Conservation (phyloP, 2,888 invertebrate genomes). For the Drosophila subsilvestris region DNA sequence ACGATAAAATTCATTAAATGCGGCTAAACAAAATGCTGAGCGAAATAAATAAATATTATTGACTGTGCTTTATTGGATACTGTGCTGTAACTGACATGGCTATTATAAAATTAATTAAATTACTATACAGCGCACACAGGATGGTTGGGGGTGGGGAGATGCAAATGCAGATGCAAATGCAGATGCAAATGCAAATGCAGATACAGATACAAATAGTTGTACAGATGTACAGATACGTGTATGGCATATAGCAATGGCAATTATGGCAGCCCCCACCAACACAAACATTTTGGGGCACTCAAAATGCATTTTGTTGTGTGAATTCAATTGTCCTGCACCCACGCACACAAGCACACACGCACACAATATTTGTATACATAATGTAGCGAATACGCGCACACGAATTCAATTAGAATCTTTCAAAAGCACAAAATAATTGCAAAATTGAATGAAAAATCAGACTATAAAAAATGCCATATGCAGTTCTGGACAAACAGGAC, state of each 20-base stretch:
- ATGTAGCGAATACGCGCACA: background rate
- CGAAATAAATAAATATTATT: constrained; percentile 38
- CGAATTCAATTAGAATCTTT: background rate
- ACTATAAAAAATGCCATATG: no score
- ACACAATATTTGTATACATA: constrained; percentile 4
- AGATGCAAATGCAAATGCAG: constrained; percentile 1
- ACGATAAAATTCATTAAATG: constrained; percentile 14
- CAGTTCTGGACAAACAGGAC: no score
- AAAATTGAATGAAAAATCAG: no score
- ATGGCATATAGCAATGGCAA: background rate
- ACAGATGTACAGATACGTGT: background rate
- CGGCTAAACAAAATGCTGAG: constrained; percentile 14
- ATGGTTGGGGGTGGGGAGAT: no score
- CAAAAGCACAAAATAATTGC: no score
- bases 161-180: background rate
- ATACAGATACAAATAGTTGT: background rate
- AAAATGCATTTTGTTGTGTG: constrained; percentile 1
- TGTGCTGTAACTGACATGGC: constrained; percentile 15
- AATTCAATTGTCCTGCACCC: background rate
- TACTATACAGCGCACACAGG: constrained; percentile 6
- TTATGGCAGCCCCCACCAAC: background rate
- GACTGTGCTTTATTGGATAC: constrained; percentile 27
- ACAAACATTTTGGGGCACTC: background rate
- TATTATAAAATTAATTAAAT: constrained; percentile 37
- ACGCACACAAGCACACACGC: background rate